phyloP scores from a whole-genome alignment of 1,140 invertebrate species.

The Bombus cullumanus region DNA sequence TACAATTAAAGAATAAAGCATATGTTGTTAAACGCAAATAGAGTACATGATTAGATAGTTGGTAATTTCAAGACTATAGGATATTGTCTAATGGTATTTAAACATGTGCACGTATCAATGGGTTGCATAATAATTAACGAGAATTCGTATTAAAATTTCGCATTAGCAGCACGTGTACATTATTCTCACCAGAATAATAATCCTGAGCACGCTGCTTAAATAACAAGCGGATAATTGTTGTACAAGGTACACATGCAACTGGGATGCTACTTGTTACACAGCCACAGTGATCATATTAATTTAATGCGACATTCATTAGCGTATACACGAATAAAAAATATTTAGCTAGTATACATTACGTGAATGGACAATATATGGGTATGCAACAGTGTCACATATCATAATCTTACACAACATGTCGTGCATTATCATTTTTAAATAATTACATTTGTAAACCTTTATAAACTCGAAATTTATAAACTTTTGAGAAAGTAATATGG shows the following conservation, averaged over 20 bases:
- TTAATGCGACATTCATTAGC: slow-evolving; percentile 3
- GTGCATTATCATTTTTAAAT: background rate
- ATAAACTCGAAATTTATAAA: background rate
- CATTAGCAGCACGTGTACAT: background rate
- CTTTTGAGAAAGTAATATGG: too few species aligned
- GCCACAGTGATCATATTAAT: background rate
- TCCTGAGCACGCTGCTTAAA: background rate
- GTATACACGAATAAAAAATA: background rate
- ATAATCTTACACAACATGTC: background rate
- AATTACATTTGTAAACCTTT: background rate
- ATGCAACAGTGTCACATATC: background rate
- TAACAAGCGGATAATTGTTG: slow-evolving; percentile 10
- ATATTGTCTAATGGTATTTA: background rate
- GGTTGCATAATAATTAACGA: slow-evolving; percentile 3
- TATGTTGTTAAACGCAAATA: background rate
- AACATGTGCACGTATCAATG: background rate
- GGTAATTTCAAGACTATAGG: background rate
- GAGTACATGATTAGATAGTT: background rate
- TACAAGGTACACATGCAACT: background rate
- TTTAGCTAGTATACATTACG: background rate
- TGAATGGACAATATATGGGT: background rate
- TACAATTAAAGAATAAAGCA: background rate
- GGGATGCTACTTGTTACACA: background rate
- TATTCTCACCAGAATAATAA: slow-evolving; percentile 12
- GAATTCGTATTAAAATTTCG: background rate